These are phyloP conservation scores for Peromyscus polionotus DNA, from an alignment of 2,113 vertebrate genomes.

Conservation along the genomic window DNA sequence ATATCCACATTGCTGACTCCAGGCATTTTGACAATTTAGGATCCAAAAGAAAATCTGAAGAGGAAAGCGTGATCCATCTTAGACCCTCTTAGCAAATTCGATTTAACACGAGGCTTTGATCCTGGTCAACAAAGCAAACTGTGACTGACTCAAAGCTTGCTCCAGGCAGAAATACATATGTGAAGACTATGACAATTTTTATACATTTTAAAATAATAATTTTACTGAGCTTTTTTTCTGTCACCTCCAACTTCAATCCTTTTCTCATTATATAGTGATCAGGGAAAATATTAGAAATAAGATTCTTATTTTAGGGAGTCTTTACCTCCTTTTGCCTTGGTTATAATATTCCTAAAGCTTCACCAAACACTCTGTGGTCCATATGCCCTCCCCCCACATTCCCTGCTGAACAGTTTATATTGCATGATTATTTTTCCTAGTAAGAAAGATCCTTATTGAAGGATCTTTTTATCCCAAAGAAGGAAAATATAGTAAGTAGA, in stretches of 20 bases:
- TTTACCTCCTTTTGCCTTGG: neutral
- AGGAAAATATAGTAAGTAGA: neutral
- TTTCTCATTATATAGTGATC: neutral
- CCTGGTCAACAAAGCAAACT: neutral
- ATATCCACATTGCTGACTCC: neutral
- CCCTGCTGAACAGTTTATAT: neutral
- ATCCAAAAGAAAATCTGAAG: neutral
- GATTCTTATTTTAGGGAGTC: neutral
- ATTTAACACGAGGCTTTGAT: neutral
- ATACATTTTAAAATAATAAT: neutral
- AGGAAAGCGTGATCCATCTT: neutral
- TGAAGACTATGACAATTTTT: neutral
- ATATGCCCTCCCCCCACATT: neutral
- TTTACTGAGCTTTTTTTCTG: neutral
- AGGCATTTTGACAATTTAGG: neutral
- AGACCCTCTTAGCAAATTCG: neutral
- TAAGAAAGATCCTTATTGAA: neutral
- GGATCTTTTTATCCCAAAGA: neutral
- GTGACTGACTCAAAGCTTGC: neutral
- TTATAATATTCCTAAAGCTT: neutral
- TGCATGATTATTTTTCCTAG: neutral
- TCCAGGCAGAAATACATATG: neutral
- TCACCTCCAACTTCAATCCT: neutral
- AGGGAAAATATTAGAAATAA: neutral
- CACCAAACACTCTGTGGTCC: neutral